Base-by-base conservation (phyloP, 1,140 invertebrate genomes). In the Aphaenogaster floridana region DNA sequence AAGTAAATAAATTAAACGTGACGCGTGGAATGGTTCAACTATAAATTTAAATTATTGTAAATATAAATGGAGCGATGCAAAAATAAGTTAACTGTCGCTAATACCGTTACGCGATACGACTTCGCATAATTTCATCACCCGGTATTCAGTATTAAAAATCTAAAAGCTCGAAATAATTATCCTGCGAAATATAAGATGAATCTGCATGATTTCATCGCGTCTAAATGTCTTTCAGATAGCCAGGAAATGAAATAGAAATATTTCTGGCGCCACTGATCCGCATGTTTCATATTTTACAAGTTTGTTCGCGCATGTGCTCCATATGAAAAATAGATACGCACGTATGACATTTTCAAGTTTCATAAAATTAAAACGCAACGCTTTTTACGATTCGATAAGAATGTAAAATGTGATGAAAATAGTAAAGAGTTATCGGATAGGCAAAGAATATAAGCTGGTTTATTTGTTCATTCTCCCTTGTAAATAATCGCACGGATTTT, bases 391-490 rank as follows among this genome's bases (percentile, higher is more conserved):
- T 34, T 61, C 11, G 21, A 28, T 13, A 2, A 34, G 34, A 9
- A 13, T 68, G 9, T 68, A 45, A 45, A 42, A 69, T 28, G 11
- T 28, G 9, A 61, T 28, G 8, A 28, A 61, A 34, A 36, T 15
- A 36, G 17, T 8, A 74, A 13, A 36, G 71, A 0, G 3, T 57
- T 54, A 57, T 57, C 1, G 39, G n/a, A n/a, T n/a, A 39, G 17
- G 3, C n/a, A 36, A 66, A 34, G n/a, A 39, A 64, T 39, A 64
- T 17, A 64, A 64, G 81, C 13, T 78, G 8, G 81, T 66, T 78
- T 87, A 71, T 87, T 91, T 91, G 66, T 59, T 48, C 36, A n/a
- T 68, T 6, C n/a, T 78, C 69, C 74, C 69, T 74, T 86, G 50
- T 59, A 78, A 84, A 88, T 85, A 84, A 76, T 78, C 71, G 39